Conservation (phyloP, 2,888 invertebrate species). For the Myathropa florea region DNA sequence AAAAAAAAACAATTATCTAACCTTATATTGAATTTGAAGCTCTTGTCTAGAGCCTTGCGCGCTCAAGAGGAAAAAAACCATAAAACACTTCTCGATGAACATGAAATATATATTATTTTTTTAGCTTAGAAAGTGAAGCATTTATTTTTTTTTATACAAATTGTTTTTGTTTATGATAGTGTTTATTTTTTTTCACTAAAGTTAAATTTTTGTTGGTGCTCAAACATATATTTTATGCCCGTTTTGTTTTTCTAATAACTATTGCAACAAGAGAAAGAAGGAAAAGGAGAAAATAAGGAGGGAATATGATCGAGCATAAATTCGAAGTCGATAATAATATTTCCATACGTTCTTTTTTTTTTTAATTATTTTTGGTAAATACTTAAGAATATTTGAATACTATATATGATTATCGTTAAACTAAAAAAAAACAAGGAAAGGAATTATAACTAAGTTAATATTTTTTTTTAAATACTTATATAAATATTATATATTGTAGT, state of each 20-base stretch:
- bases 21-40: neutral
- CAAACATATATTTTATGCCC: conserved; percentile 44
- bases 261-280: neutral
- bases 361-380: conserved; percentile 37
- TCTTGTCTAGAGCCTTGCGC: neutral
- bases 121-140: conserved; percentile 48
- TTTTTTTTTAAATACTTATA: conserved; percentile 33
- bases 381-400: conserved; percentile 46
- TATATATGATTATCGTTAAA: conserved; percentile 26
- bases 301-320: neutral
- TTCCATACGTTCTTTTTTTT: neutral
- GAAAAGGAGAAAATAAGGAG: conserved; percentile 4
- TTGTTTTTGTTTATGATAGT: conserved; percentile 44
- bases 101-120: conserved; percentile 26
- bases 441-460: conserved; percentile 38
- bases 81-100: conserved; percentile 5
- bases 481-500: conserved; percentile 64
- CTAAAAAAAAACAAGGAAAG: conserved; percentile 1
- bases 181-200: conserved; percentile 32
- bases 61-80: neutral
- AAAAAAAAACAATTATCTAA: neutral
- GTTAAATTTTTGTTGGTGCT: conserved; percentile 67
- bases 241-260: conserved; percentile 21
- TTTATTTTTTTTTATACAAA: conserved; percentile 44
- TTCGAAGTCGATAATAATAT: neutral